Evolutionary conservation across 2,113 vertebrate genomes (phyloP).

Genomic region (Crotalus horridus): DNA sequence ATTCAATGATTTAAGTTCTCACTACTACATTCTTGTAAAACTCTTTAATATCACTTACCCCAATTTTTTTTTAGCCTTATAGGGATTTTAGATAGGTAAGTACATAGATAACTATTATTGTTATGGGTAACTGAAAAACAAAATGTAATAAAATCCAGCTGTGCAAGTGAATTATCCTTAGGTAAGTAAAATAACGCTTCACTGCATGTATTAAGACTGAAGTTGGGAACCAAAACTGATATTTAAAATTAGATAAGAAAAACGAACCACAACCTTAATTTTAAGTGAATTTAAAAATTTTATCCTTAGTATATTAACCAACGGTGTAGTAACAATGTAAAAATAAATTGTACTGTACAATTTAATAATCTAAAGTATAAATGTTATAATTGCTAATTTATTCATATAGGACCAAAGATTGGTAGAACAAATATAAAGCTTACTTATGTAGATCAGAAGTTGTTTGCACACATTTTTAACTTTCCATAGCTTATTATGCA

Average conservation of each 20-base stretch:
- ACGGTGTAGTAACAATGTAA: neutral
- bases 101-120: neutral
- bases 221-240: neutral
- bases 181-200: neutral
- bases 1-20: neutral
- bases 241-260: neutral
- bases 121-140: neutral
- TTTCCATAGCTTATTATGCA: neutral
- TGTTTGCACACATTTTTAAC: neutral
- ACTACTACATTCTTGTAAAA: neutral
- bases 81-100: neutral
- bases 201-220: neutral
- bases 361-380: neutral
- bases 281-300: neutral
- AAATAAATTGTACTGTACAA: neutral
- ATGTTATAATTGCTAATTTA: neutral
- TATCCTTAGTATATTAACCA: neutral
- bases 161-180: neutral
- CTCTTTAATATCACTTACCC: neutral
- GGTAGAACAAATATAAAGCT: neutral
- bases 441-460: neutral
- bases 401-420: neutral
- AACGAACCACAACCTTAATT: neutral
- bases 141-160: neutral
- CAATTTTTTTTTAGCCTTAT: neutral